A percentile compares a stretch with the other conserved stretches of the same genome.
These are phyloP conservation scores for Folsomia candida DNA, from an alignment of 2,888 invertebrate genomes.

Conservation along the genomic window DNA sequence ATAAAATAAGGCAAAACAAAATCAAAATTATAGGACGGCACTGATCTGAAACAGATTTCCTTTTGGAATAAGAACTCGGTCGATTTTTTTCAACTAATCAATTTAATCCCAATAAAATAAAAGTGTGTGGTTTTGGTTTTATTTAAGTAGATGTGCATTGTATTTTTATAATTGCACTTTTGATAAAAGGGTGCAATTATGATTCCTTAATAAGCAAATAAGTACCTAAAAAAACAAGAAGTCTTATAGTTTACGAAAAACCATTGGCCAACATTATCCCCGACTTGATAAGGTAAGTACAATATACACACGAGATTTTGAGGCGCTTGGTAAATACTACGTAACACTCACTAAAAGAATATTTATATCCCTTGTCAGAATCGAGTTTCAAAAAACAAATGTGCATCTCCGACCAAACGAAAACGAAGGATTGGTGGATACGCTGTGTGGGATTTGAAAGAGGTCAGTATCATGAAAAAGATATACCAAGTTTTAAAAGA, in stretches of 20 bases:
- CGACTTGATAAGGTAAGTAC: background rate
- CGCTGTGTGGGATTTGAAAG: no score
- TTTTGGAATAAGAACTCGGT: background rate
- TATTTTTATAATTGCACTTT: no score
- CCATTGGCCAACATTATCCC: no score
- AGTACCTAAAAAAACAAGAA: no score
- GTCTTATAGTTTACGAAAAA: background rate
- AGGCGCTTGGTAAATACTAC: background rate
- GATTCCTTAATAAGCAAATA: no score
- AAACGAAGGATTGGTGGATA: background rate
- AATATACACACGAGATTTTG: background rate
- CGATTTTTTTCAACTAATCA: background rate
- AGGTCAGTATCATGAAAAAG: slow-evolving; percentile 16
- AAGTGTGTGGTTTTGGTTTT: no score
- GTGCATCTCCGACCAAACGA: background rate
- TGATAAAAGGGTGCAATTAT: no score
- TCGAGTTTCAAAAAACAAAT: background rate
- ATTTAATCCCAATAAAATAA: background rate
- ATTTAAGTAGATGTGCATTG: no score
- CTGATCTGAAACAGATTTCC: background rate
- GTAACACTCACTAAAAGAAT: background rate
- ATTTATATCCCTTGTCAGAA: background rate
- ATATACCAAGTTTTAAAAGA: slow-evolving; percentile 30
- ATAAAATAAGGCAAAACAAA: no score
- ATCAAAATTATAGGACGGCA: background rate